Conservation (phyloP, 2,888 invertebrate genomes). For the Mycalesis mineus region DNA sequence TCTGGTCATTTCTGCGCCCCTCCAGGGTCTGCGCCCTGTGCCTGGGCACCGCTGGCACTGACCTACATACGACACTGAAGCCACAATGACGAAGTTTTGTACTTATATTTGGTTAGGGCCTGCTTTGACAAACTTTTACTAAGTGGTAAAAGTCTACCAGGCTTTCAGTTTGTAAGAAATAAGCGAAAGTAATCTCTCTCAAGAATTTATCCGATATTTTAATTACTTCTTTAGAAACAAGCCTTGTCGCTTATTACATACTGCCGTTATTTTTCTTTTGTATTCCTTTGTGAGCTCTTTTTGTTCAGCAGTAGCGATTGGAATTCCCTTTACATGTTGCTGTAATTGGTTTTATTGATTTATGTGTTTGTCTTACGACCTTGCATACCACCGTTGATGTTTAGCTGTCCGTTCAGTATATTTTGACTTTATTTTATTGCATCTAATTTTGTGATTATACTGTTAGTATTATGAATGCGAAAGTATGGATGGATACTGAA, state of each 20-base stretch:
- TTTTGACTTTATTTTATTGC: background rate
- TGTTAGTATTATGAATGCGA: no score
- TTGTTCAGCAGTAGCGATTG: background rate
- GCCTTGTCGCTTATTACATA: background rate
- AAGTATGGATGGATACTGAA: no score
- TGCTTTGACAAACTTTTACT: no score
- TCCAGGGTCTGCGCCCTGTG: no score
- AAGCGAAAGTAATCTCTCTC: background rate
- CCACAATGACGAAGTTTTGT: no score
- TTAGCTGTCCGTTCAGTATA: background rate
- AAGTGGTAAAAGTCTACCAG: no score
- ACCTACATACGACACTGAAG: no score
- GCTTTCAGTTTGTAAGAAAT: no score
- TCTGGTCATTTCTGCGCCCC: no score
- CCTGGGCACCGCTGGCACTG: no score
- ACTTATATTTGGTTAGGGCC: no score
- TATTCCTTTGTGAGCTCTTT: constrained; percentile 8
- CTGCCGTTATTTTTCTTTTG: constrained; percentile 10
- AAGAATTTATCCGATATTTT: background rate
- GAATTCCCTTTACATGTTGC: background rate
- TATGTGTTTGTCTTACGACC: background rate
- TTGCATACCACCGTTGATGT: background rate
- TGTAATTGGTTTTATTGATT: constrained; percentile 7
- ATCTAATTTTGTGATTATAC: background rate
- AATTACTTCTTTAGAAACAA: constrained; percentile 1